Base-by-base conservation (phyloP, 1,140 invertebrate species). In the Hormaphis cornu region DNA sequence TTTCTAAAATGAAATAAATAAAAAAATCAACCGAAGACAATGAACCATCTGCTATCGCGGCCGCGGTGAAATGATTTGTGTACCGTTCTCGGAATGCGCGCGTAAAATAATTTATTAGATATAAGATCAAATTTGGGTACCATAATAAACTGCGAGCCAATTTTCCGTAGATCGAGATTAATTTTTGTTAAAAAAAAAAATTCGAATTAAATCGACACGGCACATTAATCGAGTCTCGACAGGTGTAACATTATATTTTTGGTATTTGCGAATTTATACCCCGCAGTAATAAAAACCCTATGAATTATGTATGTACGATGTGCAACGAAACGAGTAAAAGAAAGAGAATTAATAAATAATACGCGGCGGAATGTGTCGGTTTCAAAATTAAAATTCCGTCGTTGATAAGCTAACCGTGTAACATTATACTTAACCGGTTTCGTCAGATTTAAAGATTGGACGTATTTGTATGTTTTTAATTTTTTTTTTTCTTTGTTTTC, bases 1-100 rank as follows among this genome's bases (percentile, higher is more conserved):
- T 66, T 63, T 66, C 61, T 66, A 50, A 46, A 66, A 42, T 33
- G 14, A 33, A 66, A 63, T 28, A 58, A 66, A 66, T 50, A 44
- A 61, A 44, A 40, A 61, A 61, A 53, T 30, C 18, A 28, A 66
- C 50, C 28, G 61, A 48, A 66, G 61, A 66, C 61, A 66, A 66
- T 66, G 42, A 48, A 66, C 61, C 61, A 66, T 66, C 42, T 66
- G 42, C 61, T 66, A n/a, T n/a, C 18, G 18, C 12, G 7, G 33
- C 54, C 35, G 54, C 35, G 20, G 12, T 58, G 35, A 58, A 58
- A 58, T 58, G 54, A 58, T 58, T 58, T 58, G 54, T n/a, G n/a
- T 58, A 58, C 54, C 54, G 35, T 58, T 58, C n/a, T n/a, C 35
- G 33, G 33, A 40, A 58, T 56, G 9, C 24, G 8, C 35, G 28